These are phyloP conservation scores for Stratiolaelaps scimitus DNA, from an alignment of 1,140 invertebrate genomes.

Conservation along the genomic window DNA sequence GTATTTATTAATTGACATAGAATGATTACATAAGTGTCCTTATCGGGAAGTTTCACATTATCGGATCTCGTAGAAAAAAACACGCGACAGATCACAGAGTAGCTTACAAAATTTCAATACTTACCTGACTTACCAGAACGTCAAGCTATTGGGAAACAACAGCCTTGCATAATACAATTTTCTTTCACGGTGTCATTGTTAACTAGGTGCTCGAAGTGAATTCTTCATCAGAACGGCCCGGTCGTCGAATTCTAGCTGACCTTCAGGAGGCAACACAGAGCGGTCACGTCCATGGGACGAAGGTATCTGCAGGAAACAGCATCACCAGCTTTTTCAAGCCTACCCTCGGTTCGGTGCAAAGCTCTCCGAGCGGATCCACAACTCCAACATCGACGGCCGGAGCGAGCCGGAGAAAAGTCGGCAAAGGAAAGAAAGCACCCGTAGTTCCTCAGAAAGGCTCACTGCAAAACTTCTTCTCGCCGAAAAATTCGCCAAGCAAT, in stretches of 20 bases:
- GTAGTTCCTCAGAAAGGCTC: not conserved
- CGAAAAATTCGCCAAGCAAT: not conserved
- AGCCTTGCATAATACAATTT: too few species aligned
- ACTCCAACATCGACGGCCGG: not conserved
- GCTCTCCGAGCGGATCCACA: not conserved
- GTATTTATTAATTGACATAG: too few species aligned
- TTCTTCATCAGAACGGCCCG: constrained; percentile 21
- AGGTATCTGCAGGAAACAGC: not conserved
- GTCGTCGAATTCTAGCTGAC: constrained; percentile 1
- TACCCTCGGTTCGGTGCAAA: not conserved
- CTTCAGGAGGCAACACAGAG: constrained; percentile 23
- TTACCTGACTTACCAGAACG: too few species aligned
- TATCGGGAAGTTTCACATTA: too few species aligned
- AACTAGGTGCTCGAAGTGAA: constrained; percentile 19
- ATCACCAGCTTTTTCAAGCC: constrained; percentile 24
- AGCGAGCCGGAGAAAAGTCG: not conserved
- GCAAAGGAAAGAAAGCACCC: not conserved
- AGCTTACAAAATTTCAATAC: too few species aligned
- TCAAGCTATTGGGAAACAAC: too few species aligned
- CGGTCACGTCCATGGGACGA: not conserved
- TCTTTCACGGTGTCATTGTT: too few species aligned
- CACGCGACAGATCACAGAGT: too few species aligned
- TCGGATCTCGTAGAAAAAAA: too few species aligned
- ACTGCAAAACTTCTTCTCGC: constrained; percentile 2
- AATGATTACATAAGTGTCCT: too few species aligned